These are phyloP conservation scores for Cyprinella venusta DNA, from an alignment of 2,797 vertebrate species.

Conservation along the genomic window DNA sequence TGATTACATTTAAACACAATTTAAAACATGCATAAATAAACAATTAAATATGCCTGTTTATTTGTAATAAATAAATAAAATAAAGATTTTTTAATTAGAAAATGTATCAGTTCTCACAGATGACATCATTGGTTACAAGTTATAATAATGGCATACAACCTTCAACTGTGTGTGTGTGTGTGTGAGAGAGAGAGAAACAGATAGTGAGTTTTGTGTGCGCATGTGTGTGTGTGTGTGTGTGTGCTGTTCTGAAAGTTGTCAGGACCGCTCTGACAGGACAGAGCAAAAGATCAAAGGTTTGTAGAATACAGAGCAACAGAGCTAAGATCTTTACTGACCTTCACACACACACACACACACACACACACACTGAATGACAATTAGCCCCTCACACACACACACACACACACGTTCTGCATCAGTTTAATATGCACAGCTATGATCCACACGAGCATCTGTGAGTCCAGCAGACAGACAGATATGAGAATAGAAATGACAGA, in stretches of 20 bases:
- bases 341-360: constrained; percentile 13
- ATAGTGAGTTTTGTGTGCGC: background rate
- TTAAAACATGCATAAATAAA: too few species aligned
- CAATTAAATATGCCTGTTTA: too few species aligned
- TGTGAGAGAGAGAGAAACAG: background rate
- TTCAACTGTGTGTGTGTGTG: background rate
- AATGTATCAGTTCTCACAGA: too few species aligned
- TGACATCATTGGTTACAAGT: too few species aligned
- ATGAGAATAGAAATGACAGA: background rate
- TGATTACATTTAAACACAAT: too few species aligned
- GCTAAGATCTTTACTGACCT: constrained; percentile 50
- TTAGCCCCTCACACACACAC: constrained; percentile 29
- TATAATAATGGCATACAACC: too few species aligned
- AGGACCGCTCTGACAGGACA: constrained; percentile 11
- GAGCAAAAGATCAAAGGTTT: constrained; percentile 51
- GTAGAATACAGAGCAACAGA: constrained; percentile 35
- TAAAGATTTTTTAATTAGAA: too few species aligned
- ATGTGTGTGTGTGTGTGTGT: background rate
- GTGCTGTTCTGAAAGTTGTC: background rate
- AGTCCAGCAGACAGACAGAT: background rate
- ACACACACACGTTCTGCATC: background rate
- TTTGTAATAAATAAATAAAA: too few species aligned
- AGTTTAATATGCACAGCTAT: background rate
- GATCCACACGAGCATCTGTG: background rate
- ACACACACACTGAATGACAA: constrained; percentile 42